Evolutionary conservation across 2,797 vertebrate genomes (phyloP), one percentile per base, ranked within the genome.

Genomic region (Neostethus bicornis): DNA sequence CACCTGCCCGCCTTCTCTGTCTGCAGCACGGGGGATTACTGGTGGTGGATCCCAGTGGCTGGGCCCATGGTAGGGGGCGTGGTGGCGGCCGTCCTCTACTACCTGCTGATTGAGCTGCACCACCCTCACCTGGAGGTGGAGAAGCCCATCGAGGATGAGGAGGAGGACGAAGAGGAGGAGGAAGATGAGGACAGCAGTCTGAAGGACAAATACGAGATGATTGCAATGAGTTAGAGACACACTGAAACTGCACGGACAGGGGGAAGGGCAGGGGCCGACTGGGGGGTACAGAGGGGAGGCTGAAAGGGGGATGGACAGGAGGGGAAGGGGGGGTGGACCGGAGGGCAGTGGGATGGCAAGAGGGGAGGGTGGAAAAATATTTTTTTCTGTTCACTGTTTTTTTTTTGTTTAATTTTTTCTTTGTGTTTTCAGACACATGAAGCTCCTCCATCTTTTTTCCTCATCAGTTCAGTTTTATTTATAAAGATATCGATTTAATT

Each of bases 1-100:
- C n/a, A n/a, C n/a, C n/a, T n/a, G n/a, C n/a, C n/a, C n/a, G n/a
- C n/a, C n/a, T n/a, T n/a, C n/a, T n/a, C n/a, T n/a, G n/a, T n/a
- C n/a, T 4, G 11, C 91, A 99, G 97, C 70, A 94, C 91, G 47
- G 95, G 92, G 44, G 91, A 91, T 74, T 68, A 95, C 81, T 99
- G 95, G 94, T 99, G 97, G 96, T 99, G 97, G 97, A 90, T 98
- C 61, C 97, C 97, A 0, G 85, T 96, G 35, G 91, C 93, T 0
- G 97, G 94, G 14, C 97, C 97, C 34, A 82, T 98, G 91, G 80
- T 94, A 51, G 97, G 97, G 2, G 95, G 90, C 0, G 75, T 92
- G 29, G 69, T 93, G 0, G 97, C 96, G 0, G 94, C 94, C 2
- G 62, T 91, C 37, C 38, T 89, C 71, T 99, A 99, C 66, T 59